These are phyloP conservation scores for Argya squamiceps DNA, from an alignment of 2,797 vertebrate species.

Conservation along the genomic window DNA sequence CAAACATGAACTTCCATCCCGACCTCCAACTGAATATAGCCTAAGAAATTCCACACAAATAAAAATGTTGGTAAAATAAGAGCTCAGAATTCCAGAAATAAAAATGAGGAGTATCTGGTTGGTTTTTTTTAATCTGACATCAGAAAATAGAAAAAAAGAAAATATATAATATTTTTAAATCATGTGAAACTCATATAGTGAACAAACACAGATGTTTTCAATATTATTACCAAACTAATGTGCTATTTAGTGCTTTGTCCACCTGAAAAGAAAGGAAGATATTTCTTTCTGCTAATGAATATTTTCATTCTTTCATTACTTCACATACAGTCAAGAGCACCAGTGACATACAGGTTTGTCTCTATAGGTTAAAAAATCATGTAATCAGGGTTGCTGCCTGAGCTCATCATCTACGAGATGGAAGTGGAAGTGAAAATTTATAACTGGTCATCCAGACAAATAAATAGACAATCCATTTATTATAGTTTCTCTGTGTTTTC, in stretches of 20 bases:
- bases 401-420: not conserved
- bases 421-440: not conserved
- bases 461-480: not conserved
- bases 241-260: not conserved
- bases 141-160: not conserved
- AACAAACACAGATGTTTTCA: not conserved
- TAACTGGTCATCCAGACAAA: not conserved
- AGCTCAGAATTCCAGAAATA: not conserved
- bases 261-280: not conserved
- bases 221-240: not conserved
- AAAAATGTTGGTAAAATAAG: not conserved
- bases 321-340: not conserved
- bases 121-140: not conserved
- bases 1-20: conserved; percentile 81
- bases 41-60: conserved; percentile 54
- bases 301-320: not conserved
- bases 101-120: not conserved
- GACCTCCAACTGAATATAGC: conserved; percentile 81
- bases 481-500: not conserved
- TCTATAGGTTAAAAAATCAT: not conserved
- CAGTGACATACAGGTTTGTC: not conserved
- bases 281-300: not conserved
- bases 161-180: not conserved
- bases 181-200: not conserved
- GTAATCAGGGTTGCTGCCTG: not conserved